Evolutionary conservation across 1,140 invertebrate genomes (phyloP).

Genomic region (roundworm (Caenorhabditis elegans)): DNA sequence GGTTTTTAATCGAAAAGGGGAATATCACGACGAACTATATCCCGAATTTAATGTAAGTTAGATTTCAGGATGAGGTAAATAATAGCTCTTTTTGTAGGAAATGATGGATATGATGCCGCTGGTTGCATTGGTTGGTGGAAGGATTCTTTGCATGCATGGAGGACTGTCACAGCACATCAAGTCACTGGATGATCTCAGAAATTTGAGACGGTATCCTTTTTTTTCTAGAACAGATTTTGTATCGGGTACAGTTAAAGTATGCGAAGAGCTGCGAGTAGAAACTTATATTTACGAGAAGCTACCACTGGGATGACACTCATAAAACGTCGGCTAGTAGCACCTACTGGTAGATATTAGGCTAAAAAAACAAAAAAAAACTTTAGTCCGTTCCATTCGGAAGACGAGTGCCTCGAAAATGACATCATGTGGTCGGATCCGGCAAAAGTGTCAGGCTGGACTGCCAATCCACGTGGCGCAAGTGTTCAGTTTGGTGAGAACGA

Average conservation of each 20-base stretch:
- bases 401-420: neutral
- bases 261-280: too few relatives aligned
- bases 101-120: slow-evolving; percentile 27
- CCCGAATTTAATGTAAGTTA: neutral
- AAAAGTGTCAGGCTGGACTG: neutral
- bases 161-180: slow-evolving; percentile 10
- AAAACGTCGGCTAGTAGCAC: too few relatives aligned
- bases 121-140: neutral
- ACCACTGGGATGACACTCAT: too few relatives aligned
- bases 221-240: too few relatives aligned
- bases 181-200: neutral
- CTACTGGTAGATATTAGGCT: too few relatives aligned
- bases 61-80: neutral
- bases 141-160: slow-evolving; percentile 41
- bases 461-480: slow-evolving; percentile 32
- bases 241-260: too few relatives aligned
- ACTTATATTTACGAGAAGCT: too few relatives aligned
- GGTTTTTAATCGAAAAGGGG: neutral
- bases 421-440: neutral
- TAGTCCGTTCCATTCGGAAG: neutral
- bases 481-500: slow-evolving; percentile 58
- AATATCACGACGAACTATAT: neutral
- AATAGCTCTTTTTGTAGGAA: neutral
- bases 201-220: neutral
- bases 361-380: too few relatives aligned